These are phyloP conservation scores for Napeogenes sylphis DNA, from an alignment of 2,888 invertebrate genomes.

Conservation along the genomic window DNA sequence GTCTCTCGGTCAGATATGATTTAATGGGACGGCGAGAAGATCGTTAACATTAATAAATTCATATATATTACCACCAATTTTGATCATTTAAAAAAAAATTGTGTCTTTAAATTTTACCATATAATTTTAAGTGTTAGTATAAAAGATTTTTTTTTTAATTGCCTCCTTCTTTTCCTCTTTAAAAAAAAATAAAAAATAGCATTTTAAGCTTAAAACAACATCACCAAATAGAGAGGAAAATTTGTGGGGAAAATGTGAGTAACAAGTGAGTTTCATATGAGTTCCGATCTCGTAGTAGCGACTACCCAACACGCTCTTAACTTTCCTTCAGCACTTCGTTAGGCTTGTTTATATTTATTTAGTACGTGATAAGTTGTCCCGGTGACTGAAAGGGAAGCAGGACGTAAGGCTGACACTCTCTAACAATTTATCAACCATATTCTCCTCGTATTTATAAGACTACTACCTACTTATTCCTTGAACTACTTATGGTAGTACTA, in stretches of 20 bases:
- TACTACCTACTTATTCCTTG: conserved; percentile 6
- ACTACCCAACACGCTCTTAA: conserved; percentile 64
- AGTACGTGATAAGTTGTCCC: conserved; percentile 68
- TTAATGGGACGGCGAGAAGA: conserved; percentile 67
- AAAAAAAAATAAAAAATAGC: too few relatives aligned
- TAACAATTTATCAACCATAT: conserved; percentile 38
- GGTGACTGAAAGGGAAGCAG: conserved; percentile 60
- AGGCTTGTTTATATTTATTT: conserved; percentile 72
- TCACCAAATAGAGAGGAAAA: too few relatives aligned
- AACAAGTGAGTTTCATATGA: conserved; percentile 10
- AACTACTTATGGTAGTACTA: too few relatives aligned
- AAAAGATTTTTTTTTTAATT: too few relatives aligned
- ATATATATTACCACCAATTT: conserved; percentile 41
- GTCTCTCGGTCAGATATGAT: conserved; percentile 72
- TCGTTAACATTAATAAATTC: conserved; percentile 73
- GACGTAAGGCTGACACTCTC: conserved; percentile 54
- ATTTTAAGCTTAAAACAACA: too few relatives aligned
- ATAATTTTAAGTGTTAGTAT: too few relatives aligned
- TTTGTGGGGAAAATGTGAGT: too few relatives aligned
- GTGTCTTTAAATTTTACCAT: too few relatives aligned
- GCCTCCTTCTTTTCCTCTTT: too few relatives aligned
- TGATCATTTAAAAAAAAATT: conserved; percentile 8
- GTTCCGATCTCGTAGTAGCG: conserved; percentile 39
- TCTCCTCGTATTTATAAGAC: conserved; percentile 30
- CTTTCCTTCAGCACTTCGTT: conserved; percentile 73